phyloP scores from a whole-genome alignment of 2,113 vertebrate genomes.

The Cyanocitta stelleri region DNA sequence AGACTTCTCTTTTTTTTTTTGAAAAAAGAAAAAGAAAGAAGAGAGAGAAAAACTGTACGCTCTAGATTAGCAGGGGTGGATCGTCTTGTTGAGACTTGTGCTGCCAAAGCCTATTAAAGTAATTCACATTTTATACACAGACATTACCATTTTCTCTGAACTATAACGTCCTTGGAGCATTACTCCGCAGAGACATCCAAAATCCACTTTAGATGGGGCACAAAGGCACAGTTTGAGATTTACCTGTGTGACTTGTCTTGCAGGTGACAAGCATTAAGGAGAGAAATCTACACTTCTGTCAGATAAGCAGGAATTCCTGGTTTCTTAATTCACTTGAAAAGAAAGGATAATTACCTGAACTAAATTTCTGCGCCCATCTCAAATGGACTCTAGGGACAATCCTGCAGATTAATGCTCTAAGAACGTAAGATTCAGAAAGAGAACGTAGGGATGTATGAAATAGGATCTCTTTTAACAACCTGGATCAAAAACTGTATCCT shows the following conservation, averaged over 20 bases:
- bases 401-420: slow-evolving; percentile 62
- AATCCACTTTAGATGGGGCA: slow-evolving; percentile 49
- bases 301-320: slow-evolving; percentile 32
- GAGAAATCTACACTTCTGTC: slow-evolving; percentile 36
- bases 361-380: slow-evolving; percentile 57
- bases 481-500: slow-evolving; percentile 42
- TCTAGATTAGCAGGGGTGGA: not conserved
- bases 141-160: slow-evolving; percentile 63
- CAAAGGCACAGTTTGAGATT: slow-evolving; percentile 43
- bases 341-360: slow-evolving; percentile 69
- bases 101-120: slow-evolving; percentile 54
- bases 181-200: slow-evolving; percentile 43
- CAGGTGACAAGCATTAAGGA: slow-evolving; percentile 54
- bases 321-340: slow-evolving; percentile 56
- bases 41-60: not conserved
- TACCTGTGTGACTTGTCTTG: slow-evolving; percentile 36
- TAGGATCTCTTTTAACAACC: slow-evolving; percentile 54
- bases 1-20: not conserved
- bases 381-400: slow-evolving; percentile 63
- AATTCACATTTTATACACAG: slow-evolving; percentile 46
- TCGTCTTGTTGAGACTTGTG: slow-evolving; percentile 47
- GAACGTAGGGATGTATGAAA: slow-evolving; percentile 48
- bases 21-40: not conserved
- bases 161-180: slow-evolving; percentile 39
- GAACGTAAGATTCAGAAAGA: slow-evolving; percentile 44